Base-by-base conservation (phyloP, 2,888 invertebrate genomes). In the Falcaria lacertinaria region DNA sequence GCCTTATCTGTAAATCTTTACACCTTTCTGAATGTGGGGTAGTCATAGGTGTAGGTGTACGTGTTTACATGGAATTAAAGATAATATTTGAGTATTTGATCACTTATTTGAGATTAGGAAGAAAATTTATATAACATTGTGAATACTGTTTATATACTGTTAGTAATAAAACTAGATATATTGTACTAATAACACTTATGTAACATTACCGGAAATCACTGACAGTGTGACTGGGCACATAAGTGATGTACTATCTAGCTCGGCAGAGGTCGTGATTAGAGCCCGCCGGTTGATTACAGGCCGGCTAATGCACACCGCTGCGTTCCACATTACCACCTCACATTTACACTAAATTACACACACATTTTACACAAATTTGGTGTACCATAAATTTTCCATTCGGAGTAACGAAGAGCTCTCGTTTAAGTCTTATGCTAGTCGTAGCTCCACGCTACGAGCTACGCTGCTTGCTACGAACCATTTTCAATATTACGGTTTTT, bases 231-330 rank as follows among this genome's bases (percentile, higher is more conserved):
- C n/a, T n/a, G n/a, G n/a, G 22, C 35, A 19, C 36, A 19, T 37
- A 37, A 36, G 37, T 37, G 22, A 37, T 37, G 25, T 22, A 25
- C 22, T 35, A 35, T 19, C 22, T 22, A 41, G 43, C 41, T 39
- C 42, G 47, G 47, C 42, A 44, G 40, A 42, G 47, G 33, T 16
- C 48, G 54, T 70, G 74, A 64, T 69, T 68, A 69, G 64, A 65
- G 54, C 47, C 37, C 44, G 42, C 52, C n/a, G 53, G 52, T 44
- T 66, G 69, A 76, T 77, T 75, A 71, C 60, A 72, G 70, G 52
- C 59, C 64, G 44, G 53, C 70, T 76, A 74, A 76, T 74, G 72
- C 66, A 71, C 37, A 37, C 25, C 39, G 33, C 16, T 33, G 15
- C 45, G 45, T 46, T 47, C 59, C 50, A 62, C 48, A 48, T 49